Conservation (phyloP, 2,113 vertebrate species). For the Gavialis gangeticus region DNA sequence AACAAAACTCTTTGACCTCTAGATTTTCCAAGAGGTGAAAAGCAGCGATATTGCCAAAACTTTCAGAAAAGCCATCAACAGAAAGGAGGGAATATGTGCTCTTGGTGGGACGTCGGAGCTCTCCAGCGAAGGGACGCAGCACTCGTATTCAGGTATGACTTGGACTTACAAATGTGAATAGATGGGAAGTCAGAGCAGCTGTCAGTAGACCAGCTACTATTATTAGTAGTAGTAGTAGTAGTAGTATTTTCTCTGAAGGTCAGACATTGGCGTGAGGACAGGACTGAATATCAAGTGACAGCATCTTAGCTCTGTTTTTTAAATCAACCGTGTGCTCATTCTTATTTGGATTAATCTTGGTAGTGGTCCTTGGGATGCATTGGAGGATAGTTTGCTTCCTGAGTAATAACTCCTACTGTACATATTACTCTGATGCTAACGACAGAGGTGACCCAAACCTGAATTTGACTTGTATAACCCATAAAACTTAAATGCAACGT, state of each 20-base stretch:
- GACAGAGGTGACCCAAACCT: no score
- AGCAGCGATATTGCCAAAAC: constrained; percentile 85
- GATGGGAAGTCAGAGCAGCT: background rate
- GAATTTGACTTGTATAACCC: background rate
- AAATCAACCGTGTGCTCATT: background rate
- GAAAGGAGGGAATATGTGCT: constrained; percentile 92
- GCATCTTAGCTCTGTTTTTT: background rate
- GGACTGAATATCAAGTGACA: background rate
- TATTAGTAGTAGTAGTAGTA: no score
- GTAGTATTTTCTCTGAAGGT: background rate
- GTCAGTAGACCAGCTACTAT: background rate
- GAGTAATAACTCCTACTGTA: background rate
- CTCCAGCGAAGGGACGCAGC: constrained; percentile 92
- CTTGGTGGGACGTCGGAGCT: constrained; percentile 91
- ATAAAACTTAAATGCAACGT: background rate
- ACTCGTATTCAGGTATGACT: constrained; percentile 88
- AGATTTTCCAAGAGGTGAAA: constrained; percentile 92
- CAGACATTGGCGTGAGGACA: accelerated
- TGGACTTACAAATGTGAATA: background rate
- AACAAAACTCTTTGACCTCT: constrained; percentile 55
- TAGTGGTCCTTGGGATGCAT: background rate
- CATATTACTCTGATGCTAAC: no score
- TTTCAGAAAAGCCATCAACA: constrained; percentile 91
- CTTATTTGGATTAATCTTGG: background rate
- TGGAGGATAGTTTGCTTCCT: background rate